Base-by-base conservation (phyloP, 2,888 invertebrate genomes). In the Netelia virgata region DNA sequence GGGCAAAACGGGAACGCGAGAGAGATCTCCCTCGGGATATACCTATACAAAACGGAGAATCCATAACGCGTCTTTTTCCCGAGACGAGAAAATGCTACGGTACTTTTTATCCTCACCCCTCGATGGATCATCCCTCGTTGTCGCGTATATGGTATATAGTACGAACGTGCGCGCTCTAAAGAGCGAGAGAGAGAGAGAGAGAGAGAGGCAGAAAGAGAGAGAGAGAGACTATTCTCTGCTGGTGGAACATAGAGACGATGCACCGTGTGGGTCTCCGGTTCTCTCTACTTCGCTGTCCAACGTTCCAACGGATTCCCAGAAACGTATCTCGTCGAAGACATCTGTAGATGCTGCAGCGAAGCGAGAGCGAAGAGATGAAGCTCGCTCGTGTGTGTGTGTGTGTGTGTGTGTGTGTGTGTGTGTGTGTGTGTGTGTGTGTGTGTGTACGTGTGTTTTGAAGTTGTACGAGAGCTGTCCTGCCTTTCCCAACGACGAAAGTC, bases 311-410 rank as follows among this genome's bases (percentile, higher is more conserved):
- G 87, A 89, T 92, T 92, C 92, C 90, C 87, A 89, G 92, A 92
- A 90, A 83, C 89, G 87, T 92, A 92, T 92, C 92, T 90, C 87
- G 87, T 83, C 87, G 88, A 88, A 89, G 89, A 90, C 90, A 92
- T 92, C 90, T 91, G 74, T 78, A 83, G 85, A 85, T 80, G 78
- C 79, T 80, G 74, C 76, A 80, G 47, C 50, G 77, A 68, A 57
- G 79, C 59, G 64, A 64, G 70, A 63, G 69, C 77, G 36, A 57
- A 59, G 36, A 77, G 20, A 69, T 43, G 53, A 53, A 53, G 18
- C 59, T 57, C 47, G 57, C 55, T 36, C 43, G 2, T 70, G 36
- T 43, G 14, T 23, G 23, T 64, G 3, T 36, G 43, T 70, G 16
- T 47, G 5, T 36, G 14, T 23, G 23, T 64, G 3, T 36, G 43